Evolutionary conservation across 2,797 vertebrate species (phyloP).

Genomic region (Pangasius djambal): DNA sequence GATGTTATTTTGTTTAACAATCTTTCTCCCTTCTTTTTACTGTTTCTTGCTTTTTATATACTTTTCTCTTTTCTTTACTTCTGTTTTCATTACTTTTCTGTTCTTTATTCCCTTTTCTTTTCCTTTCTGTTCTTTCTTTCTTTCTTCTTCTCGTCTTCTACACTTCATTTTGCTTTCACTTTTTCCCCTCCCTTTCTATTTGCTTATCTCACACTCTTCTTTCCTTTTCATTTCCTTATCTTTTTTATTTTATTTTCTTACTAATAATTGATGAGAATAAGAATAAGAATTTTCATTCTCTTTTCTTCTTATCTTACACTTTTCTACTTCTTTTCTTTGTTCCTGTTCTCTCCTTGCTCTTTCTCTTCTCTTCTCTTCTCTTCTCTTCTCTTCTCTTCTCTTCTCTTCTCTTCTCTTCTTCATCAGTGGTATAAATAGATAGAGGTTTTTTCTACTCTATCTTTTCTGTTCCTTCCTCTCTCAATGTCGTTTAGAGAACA

Average conservation of each 20-base stretch:
- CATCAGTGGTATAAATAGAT: neutral
- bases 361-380: neutral
- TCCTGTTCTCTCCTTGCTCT: neutral
- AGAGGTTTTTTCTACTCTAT: neutral
- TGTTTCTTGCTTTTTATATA: neutral
- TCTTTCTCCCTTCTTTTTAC: neutral
- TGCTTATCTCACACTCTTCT: neutral
- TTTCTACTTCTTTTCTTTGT: neutral
- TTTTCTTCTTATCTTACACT: neutral
- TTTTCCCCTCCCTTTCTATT: no score
- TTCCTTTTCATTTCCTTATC: neutral
- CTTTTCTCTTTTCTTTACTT: neutral
- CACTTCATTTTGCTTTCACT: neutral
- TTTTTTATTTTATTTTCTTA: neutral
- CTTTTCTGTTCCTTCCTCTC: neutral
- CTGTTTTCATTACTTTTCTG: neutral
- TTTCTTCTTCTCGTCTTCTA: no score
- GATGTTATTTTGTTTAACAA: neutral
- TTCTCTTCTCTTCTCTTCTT: neutral
- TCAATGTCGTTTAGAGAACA: constrained; percentile 27
- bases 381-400: neutral
- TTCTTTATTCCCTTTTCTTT: neutral
- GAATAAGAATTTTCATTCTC: neutral
- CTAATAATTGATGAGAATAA: neutral
- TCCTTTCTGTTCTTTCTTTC: neutral